Percentiles rank a stretch among this genome's conserved stretches.
Evolutionary conservation across 2,113 vertebrate genomes (phyloP).

Genomic region (Oncorhynchus gorbuscha): DNA sequence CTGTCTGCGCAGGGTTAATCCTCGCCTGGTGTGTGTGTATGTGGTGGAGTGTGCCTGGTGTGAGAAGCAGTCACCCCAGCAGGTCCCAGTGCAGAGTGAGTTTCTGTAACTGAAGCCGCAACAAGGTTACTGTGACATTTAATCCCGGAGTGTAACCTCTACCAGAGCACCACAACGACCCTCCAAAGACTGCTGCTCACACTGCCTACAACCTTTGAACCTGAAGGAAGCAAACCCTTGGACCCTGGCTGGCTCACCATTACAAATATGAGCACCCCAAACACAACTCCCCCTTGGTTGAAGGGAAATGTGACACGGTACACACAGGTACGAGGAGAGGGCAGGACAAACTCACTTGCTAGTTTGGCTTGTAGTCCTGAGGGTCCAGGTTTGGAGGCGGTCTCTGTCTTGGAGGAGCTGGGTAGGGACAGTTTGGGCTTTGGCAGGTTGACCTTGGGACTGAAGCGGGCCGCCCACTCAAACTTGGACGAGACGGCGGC

Average conservation of each 20-base stretch:
- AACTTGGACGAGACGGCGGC: constrained; percentile 95
- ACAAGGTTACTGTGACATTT: constrained; percentile 38
- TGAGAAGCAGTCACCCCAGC: background rate
- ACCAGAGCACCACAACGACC: constrained; percentile 22
- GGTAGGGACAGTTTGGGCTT: constrained; percentile 99
- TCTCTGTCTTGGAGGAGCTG: constrained; percentile 95
- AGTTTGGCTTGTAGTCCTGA: constrained; percentile 99
- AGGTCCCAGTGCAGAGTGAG: background rate
- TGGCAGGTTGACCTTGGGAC: constrained; percentile 97
- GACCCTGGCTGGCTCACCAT: background rate
- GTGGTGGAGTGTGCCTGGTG: background rate
- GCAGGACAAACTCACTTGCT: constrained; percentile 86
- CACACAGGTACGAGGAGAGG: background rate
- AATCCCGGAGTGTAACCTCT: constrained; percentile 35
- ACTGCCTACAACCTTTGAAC: background rate
- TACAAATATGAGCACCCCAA: background rate
- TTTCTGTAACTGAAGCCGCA: constrained; percentile 35
- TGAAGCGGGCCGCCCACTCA: constrained; percentile 98
- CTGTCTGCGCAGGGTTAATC: background rate
- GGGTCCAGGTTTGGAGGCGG: constrained; percentile 96
- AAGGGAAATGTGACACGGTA: background rate
- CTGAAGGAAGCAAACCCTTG: background rate
- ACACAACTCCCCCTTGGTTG: background rate
- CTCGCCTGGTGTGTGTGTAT: background rate
- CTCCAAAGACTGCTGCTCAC: background rate